Conservation (phyloP, 2,797 vertebrate genomes). For the Cyclura pinguis region DNA sequence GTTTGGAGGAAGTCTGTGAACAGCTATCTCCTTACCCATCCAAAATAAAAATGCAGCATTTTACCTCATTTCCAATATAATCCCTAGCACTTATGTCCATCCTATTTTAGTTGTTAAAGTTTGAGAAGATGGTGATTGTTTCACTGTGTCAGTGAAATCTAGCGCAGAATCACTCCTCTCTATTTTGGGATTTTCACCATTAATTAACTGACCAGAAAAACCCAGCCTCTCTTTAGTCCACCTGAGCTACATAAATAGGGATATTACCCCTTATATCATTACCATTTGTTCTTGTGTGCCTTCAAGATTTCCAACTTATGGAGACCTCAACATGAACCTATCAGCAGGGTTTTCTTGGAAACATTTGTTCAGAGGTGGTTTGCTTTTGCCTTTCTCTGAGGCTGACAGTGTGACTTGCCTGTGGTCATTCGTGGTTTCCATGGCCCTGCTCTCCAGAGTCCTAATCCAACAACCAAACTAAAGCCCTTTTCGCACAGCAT, state of each 20-base stretch:
- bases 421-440: too few species aligned
- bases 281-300: too few species aligned
- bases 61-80: neutral
- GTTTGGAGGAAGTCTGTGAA: conserved; percentile 22
- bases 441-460: too few species aligned
- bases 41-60: neutral
- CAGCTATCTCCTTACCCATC: neutral
- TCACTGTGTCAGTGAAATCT: neutral
- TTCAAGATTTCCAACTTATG: too few species aligned
- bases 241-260: neutral
- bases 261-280: neutral
- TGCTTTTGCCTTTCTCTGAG: too few species aligned
- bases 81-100: neutral
- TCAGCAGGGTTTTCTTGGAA: too few species aligned
- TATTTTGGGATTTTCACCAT: neutral
- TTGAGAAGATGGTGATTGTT: neutral
- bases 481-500: too few species aligned
- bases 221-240: neutral
- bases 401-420: too few species aligned
- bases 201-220: fast-evolving
- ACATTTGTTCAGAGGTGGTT: too few species aligned
- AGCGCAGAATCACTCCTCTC: neutral
- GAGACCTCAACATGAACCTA: too few species aligned
- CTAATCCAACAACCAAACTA: too few species aligned
- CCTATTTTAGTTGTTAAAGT: too few species aligned